Conservation (phyloP, 2,888 invertebrate genomes). For the Thecocarcelia acutangulata region DNA sequence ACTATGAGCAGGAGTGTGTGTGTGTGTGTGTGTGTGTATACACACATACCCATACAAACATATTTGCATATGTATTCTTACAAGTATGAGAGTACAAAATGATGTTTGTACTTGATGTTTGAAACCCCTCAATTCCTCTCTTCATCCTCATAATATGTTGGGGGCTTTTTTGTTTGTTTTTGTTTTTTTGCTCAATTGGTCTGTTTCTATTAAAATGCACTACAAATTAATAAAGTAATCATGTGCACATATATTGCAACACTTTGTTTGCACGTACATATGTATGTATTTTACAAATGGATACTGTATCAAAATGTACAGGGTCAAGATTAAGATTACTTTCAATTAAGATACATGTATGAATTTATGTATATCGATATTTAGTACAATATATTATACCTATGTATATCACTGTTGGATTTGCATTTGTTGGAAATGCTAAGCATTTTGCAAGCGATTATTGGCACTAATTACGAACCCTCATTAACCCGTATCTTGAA, state of each 20-base stretch:
- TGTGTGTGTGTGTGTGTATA: constrained; percentile 17
- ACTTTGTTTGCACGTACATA: not conserved
- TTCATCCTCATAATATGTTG: not conserved
- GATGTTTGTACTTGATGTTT: constrained; percentile 46
- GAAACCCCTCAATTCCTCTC: not conserved
- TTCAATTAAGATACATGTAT: constrained; percentile 68
- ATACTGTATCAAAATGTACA: constrained; percentile 59
- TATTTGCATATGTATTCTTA: not conserved
- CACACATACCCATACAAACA: not conserved
- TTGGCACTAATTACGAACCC: no score
- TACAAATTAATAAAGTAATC: constrained; percentile 48
- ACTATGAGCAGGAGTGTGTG: constrained; percentile 4
- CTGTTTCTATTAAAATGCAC: constrained; percentile 47
- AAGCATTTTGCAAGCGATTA: no score
- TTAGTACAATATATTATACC: no score
- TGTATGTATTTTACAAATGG: constrained; percentile 34
- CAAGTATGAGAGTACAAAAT: constrained; percentile 23
- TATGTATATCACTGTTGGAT: no score
- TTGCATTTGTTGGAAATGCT: no score
- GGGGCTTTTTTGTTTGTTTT: no score
- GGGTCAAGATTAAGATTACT: constrained; percentile 69
- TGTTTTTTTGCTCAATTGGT: constrained; percentile 13
- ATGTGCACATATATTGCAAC: constrained; percentile 14
- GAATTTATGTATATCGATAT: no score
- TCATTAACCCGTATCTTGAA: no score